Conservation (phyloP, 2,113 vertebrate genomes). For the Colossoma macropomum region DNA sequence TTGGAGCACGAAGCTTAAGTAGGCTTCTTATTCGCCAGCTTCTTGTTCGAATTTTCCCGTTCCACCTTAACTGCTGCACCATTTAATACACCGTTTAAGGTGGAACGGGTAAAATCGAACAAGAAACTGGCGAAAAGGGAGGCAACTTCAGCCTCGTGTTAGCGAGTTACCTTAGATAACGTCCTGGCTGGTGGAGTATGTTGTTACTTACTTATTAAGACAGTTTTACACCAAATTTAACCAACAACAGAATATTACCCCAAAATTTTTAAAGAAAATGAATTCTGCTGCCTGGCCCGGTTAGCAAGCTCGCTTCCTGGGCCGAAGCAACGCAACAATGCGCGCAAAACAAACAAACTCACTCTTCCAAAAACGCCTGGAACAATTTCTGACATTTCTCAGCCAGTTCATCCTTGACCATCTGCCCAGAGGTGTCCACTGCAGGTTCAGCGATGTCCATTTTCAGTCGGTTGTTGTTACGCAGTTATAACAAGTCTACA, state of each 20-base stretch:
- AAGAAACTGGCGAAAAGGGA: too few species aligned
- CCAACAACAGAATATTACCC: not conserved
- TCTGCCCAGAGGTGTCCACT: conserved; percentile 76
- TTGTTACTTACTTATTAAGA: too few species aligned
- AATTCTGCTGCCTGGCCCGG: not conserved
- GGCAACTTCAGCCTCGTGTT: too few species aligned
- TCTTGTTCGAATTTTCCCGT: too few species aligned
- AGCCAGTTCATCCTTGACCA: conserved; percentile 91
- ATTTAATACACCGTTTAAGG: too few species aligned
- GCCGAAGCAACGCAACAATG: conserved; percentile 17
- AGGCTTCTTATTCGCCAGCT: too few species aligned
- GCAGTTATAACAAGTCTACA: not conserved
- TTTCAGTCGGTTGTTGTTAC: conserved; percentile 19
- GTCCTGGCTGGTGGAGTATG: too few species aligned
- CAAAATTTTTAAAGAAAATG: not conserved
- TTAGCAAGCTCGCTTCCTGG: not conserved
- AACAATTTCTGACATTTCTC: conserved; percentile 98
- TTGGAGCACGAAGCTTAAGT: too few species aligned
- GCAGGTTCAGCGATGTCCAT: conserved; percentile 79
- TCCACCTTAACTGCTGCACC: too few species aligned
- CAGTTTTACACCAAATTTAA: not conserved
- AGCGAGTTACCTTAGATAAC: too few species aligned
- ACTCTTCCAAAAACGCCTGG: conserved; percentile 97
- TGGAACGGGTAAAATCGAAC: too few species aligned
- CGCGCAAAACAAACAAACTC: conserved; percentile 70